Conservation (phyloP, 2,888 invertebrate species). For the Archips xylosteana region DNA sequence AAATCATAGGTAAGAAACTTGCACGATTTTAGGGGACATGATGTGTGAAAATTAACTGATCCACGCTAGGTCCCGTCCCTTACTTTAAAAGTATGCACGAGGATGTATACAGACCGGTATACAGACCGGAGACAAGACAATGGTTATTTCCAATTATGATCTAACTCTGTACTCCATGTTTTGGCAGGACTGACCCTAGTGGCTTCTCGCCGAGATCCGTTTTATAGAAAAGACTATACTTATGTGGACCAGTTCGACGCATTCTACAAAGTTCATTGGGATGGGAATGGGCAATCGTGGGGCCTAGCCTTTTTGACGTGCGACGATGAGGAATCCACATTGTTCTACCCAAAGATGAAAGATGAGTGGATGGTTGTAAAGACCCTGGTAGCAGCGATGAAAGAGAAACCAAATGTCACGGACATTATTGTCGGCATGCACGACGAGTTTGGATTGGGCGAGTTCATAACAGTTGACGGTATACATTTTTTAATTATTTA, state of each 20-base stretch:
- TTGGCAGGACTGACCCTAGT: constrained; percentile 31
- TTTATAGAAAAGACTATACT: constrained; percentile 60
- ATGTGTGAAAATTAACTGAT: no score
- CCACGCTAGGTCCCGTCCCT: no score
- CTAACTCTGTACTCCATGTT: not conserved
- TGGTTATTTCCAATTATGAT: no score
- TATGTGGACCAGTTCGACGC: constrained; percentile 57
- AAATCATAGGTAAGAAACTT: no score
- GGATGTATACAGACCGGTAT: no score
- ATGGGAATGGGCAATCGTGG: constrained; percentile 49
- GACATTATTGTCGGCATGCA: constrained; percentile 59
- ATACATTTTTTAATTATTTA: not conserved
- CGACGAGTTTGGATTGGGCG: constrained; percentile 55
- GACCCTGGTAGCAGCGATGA: constrained; percentile 46
- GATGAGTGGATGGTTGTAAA: constrained; percentile 58
- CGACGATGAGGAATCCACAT: constrained; percentile 57
- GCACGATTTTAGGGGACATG: no score
- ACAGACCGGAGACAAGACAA: no score
- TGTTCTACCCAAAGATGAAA: constrained; percentile 56
- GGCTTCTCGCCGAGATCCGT: constrained; percentile 49
- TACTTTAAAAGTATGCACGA: no score
- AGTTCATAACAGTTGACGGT: constrained; percentile 64
- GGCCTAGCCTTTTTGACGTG: constrained; percentile 54
- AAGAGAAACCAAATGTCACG: constrained; percentile 47
- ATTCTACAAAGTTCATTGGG: constrained; percentile 61